Percentiles rank a stretch among this genome's conserved stretches.
Conservation (phyloP, 2,888 invertebrate species). For the Epinotia brunnichana region DNA sequence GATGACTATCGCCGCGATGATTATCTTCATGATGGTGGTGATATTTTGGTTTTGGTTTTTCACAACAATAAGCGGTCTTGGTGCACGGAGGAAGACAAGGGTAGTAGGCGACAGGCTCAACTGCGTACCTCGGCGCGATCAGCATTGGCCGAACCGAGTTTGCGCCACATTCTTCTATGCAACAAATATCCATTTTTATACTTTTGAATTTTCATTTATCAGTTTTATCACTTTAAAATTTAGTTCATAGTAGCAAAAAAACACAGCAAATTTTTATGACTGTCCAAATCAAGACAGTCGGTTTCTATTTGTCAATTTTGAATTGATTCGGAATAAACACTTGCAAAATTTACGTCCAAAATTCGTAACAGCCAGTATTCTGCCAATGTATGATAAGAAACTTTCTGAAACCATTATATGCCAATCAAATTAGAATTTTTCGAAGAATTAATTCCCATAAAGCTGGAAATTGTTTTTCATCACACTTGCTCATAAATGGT, state of each 20-base stretch:
- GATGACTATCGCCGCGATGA: too few relatives aligned
- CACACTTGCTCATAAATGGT: too few relatives aligned
- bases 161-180: constrained; percentile 58
- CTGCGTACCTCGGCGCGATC: constrained; percentile 56
- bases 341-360: background rate
- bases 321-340: constrained; percentile 42
- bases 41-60: constrained; percentile 50
- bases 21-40: background rate
- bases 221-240: constrained; percentile 52
- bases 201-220: constrained; percentile 42
- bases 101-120: constrained; percentile 55
- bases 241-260: constrained; percentile 46
- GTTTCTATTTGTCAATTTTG: constrained; percentile 54
- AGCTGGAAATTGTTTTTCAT: too few relatives aligned
- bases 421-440: too few relatives aligned
- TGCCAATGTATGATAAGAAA: background rate
- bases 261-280: constrained; percentile 50
- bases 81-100: constrained; percentile 65
- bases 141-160: constrained; percentile 66
- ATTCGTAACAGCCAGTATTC: constrained; percentile 18
- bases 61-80: constrained; percentile 60
- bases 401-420: background rate
- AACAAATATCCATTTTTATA: constrained; percentile 69
- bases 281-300: constrained; percentile 47
- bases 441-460: too few relatives aligned